Evolutionary conservation across 2,888 invertebrate genomes (phyloP).

Genomic region (Griposia aprilina): DNA sequence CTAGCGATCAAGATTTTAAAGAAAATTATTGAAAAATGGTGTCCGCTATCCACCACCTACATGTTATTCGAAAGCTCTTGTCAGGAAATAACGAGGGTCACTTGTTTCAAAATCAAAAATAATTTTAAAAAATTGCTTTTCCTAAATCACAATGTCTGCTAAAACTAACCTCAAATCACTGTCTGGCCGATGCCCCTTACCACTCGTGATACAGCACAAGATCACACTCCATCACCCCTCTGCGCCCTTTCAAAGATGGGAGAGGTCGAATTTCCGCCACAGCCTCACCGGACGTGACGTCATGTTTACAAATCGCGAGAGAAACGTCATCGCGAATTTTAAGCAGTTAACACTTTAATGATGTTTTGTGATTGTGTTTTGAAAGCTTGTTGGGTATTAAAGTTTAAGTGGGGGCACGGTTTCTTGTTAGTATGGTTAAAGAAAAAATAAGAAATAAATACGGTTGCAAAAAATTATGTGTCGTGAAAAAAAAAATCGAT

Average conservation of each 20-base stretch:
- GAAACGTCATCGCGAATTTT: slow-evolving; percentile 87
- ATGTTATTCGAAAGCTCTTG: not conserved
- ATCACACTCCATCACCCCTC: slow-evolving; percentile 58
- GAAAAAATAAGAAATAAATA: not conserved
- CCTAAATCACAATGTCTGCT: not conserved
- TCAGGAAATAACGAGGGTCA: not conserved
- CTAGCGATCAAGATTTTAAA: too few relatives aligned
- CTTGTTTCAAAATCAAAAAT: not conserved
- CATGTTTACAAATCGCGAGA: slow-evolving; percentile 90
- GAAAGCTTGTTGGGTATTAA: slow-evolving; percentile 22
- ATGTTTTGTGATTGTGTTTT: slow-evolving; percentile 65
- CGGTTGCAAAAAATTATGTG: not conserved
- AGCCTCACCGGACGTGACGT: slow-evolving; percentile 87
- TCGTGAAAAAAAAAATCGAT: not conserved
- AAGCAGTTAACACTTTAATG: slow-evolving; percentile 79
- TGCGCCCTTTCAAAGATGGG: slow-evolving; percentile 72
- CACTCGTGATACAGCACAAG: slow-evolving; percentile 56
- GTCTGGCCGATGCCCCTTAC: slow-evolving; percentile 11
- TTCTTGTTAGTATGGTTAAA: not conserved
- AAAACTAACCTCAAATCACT: not conserved
- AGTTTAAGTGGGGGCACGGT: not conserved
- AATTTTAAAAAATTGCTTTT: not conserved
- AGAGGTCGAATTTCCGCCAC: slow-evolving; percentile 88
- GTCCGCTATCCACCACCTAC: not conserved
- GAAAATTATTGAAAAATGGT: too few relatives aligned